These are phyloP conservation scores for Elmis aenea DNA, from an alignment of 2,888 invertebrate genomes.

Conservation along the genomic window DNA sequence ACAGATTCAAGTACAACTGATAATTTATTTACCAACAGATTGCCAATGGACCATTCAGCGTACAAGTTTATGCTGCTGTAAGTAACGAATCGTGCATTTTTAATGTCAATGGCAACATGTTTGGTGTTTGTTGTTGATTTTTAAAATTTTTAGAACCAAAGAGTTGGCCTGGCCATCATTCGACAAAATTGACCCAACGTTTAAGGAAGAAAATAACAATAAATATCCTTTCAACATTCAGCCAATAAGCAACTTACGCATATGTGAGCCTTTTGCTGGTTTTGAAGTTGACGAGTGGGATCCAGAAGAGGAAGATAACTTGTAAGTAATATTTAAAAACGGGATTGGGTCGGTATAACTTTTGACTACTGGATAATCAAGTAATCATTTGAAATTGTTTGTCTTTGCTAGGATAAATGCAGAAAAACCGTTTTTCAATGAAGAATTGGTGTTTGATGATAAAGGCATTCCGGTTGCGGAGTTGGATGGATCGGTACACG, in stretches of 20 bases:
- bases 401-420: too few relatives aligned
- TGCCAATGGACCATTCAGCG: conserved; percentile 26
- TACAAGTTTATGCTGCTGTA: conserved; percentile 31
- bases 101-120: neutral
- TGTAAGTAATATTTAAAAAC: too few relatives aligned
- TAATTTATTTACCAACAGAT: conserved; percentile 33
- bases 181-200: conserved; percentile 11
- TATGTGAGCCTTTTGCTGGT: conserved; percentile 58
- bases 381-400: too few relatives aligned
- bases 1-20: conserved; percentile 31
- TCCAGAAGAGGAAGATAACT: conserved; percentile 31
- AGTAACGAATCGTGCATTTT: too few relatives aligned
- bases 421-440: too few relatives aligned
- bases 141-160: conserved; percentile 12
- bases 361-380: too few relatives aligned
- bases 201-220: conserved; percentile 36
- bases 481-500: conserved; percentile 44
- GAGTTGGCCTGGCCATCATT: conserved; percentile 12
- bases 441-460: conserved; percentile 27
- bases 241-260: conserved; percentile 42
- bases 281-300: conserved; percentile 35
- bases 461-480: conserved; percentile 37
- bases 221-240: conserved; percentile 23
- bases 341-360: too few relatives aligned
- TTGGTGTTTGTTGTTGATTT: neutral